These are phyloP conservation scores for Heliconius ismenius DNA, from an alignment of 2,888 invertebrate genomes.

Conservation along the genomic window DNA sequence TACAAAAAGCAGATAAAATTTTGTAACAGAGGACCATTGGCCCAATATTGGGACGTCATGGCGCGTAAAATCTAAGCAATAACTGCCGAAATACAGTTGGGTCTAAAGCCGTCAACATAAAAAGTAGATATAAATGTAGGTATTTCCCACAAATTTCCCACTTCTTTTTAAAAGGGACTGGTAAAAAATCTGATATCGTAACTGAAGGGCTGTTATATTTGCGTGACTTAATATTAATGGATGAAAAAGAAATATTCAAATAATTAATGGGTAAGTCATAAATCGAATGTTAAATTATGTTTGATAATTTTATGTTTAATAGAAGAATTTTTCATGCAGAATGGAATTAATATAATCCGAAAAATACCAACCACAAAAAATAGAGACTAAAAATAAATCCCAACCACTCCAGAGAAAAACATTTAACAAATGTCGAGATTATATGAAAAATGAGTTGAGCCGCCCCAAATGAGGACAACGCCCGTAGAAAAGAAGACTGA, in stretches of 20 bases:
- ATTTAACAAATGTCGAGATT: conserved; percentile 20
- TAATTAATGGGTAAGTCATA: neutral
- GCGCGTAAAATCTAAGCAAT: neutral
- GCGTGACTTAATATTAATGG: neutral
- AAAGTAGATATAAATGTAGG: neutral
- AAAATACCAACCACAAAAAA: neutral
- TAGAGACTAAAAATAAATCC: neutral
- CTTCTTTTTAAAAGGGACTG: neutral
- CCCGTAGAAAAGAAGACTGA: conserved; percentile 18
- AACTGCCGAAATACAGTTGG: neutral
- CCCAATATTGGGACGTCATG: neutral
- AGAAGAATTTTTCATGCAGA: neutral
- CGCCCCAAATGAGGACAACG: conserved; percentile 24
- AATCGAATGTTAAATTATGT: neutral
- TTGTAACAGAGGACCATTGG: neutral
- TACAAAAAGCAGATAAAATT: neutral
- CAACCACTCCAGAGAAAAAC: neutral
- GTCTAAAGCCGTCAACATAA: conserved; percentile 8
- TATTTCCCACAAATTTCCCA: neutral
- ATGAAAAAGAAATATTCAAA: no score
- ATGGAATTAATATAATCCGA: neutral
- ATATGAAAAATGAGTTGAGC: conserved; percentile 26
- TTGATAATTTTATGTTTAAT: no score
- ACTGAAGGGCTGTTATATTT: neutral
- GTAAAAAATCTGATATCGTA: conserved; percentile 2